These are phyloP conservation scores for Apotomis capreana DNA, from an alignment of 2,888 invertebrate species.

Conservation along the genomic window DNA sequence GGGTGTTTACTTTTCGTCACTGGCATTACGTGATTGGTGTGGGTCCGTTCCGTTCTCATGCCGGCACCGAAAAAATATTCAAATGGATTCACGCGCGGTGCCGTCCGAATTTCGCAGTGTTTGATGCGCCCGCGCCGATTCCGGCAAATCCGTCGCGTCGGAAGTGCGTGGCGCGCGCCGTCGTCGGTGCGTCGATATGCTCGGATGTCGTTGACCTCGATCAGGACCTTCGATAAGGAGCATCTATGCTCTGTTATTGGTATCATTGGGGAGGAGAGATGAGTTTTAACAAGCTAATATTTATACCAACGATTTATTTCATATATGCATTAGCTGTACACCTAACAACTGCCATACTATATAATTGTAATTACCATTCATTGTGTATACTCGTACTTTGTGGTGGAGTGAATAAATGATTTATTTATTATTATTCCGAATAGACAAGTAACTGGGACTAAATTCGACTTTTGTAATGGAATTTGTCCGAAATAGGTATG, in stretches of 20 bases:
- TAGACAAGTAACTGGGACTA: no score
- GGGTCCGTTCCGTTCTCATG: conserved; percentile 72
- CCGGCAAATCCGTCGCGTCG: conserved; percentile 84
- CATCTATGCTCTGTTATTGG: conserved; percentile 68
- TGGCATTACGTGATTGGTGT: conserved; percentile 53
- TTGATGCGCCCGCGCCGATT: conserved; percentile 83
- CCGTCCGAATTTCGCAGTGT: conserved; percentile 80
- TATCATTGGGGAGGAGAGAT: conserved; percentile 63
- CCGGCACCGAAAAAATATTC: conserved; percentile 79
- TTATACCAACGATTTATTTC: not conserved
- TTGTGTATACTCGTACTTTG: no score
- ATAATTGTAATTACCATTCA: no score
- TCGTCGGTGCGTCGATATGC: conserved; percentile 77
- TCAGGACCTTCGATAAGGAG: conserved; percentile 71
- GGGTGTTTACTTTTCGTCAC: conserved; percentile 46
- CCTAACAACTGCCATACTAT: no score
- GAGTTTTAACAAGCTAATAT: conserved; percentile 38
- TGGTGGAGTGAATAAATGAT: no score
- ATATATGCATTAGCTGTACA: no score
- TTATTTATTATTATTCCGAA: no score
- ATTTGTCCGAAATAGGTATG: no score
- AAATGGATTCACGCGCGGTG: conserved; percentile 81
- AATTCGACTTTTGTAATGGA: no score
- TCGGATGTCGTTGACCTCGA: conserved; percentile 77
- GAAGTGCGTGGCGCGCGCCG: conserved; percentile 79